A percentile compares a stretch with the other conserved stretches of the same genome.
These are phyloP conservation scores for Heliangelus exortis DNA, from an alignment of 2,797 vertebrate genomes.

Conservation along the genomic window DNA sequence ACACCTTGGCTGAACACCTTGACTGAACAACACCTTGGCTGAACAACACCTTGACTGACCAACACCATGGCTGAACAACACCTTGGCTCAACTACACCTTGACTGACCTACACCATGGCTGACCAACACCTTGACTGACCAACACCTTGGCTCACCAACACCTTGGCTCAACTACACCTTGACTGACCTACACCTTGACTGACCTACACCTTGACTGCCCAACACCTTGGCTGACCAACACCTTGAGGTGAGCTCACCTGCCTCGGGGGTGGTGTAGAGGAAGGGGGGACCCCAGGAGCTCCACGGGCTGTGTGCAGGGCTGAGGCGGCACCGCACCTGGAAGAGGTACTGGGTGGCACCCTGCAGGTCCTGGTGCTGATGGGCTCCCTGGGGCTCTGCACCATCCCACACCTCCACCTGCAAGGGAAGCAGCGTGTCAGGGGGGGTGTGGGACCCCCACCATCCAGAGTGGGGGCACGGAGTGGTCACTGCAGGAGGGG, in stretches of 20 bases:
- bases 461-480: accelerated
- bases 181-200: no score
- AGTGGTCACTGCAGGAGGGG: accelerated
- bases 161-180: no score
- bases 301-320: conserved; percentile 69
- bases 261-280: conserved; percentile 78
- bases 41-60: no score
- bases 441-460: accelerated
- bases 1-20: no score
- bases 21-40: no score
- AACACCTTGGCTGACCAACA: no score
- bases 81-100: no score
- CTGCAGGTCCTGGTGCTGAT: conserved; percentile 68
- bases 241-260: conserved; percentile 62
- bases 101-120: no score
- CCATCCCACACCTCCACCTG: conserved; percentile 63
- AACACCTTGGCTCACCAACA: no score
- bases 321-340: conserved; percentile 79
- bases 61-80: no score
- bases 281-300: conserved; percentile 86
- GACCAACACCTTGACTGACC: no score
- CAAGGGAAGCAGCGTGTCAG: not conserved
- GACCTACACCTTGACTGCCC: no score
- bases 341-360: conserved; percentile 82
- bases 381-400: accelerated